These are phyloP conservation scores for Ectropis grisescens DNA, from an alignment of 1,140 invertebrate species.

Conservation along the genomic window DNA sequence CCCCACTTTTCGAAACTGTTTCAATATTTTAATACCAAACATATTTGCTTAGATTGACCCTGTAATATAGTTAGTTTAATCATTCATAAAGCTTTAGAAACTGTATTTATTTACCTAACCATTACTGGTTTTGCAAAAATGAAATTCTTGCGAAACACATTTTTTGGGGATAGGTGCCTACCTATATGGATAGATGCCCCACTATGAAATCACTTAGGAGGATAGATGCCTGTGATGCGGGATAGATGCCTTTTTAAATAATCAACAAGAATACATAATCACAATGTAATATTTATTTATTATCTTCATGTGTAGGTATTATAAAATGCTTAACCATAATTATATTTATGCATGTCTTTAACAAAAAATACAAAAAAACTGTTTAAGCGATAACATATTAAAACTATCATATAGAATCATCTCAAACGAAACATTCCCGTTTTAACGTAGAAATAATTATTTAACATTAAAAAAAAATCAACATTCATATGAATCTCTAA, in stretches of 20 bases:
- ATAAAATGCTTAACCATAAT: neutral
- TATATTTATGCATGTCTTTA: slow-evolving; percentile 5
- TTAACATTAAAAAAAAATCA: no score
- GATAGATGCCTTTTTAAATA: slow-evolving; percentile 8
- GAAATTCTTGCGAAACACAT: neutral
- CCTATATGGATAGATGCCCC: slow-evolving; percentile 1
- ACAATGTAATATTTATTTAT: neutral
- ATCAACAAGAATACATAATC: neutral
- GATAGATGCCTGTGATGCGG: slow-evolving; percentile 9
- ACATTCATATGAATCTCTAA: no score
- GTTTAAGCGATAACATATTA: no score
- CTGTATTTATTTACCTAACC: no score
- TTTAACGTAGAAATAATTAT: no score
- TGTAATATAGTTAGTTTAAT: no score
- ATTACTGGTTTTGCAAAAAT: no score
- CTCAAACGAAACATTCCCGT: no score
- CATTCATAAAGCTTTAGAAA: no score
- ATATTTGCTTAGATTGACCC: no score
- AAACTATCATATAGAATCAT: no score
- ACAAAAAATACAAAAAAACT: slow-evolving; percentile 2
- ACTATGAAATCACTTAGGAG: neutral
- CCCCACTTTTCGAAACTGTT: neutral
- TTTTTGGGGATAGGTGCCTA: neutral
- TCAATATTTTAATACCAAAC: neutral
- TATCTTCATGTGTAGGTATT: no score